These are phyloP conservation scores for Pholis gunnellus DNA, from an alignment of 2,113 vertebrate genomes.

Conservation along the genomic window DNA sequence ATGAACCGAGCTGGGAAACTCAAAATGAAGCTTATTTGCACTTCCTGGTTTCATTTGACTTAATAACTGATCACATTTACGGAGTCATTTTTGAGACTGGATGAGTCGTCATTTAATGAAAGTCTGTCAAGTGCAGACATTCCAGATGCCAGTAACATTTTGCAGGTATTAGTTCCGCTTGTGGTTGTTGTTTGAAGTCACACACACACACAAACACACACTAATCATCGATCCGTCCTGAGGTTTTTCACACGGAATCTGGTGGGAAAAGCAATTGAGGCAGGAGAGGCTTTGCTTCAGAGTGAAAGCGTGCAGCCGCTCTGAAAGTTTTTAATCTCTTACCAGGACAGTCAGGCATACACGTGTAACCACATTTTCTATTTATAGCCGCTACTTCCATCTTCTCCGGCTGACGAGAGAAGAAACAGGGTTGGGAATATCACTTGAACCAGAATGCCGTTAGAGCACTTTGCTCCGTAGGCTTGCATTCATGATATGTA, in stretches of 20 bases:
- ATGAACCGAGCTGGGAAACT: too few relatives aligned
- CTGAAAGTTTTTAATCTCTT: slow-evolving; percentile 22
- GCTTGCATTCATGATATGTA: slow-evolving; percentile 46
- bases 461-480: background rate
- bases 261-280: slow-evolving; percentile 14
- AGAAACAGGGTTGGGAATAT: slow-evolving; percentile 17
- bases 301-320: slow-evolving; percentile 6
- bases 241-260: slow-evolving; percentile 6
- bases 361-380: slow-evolving; percentile 36
- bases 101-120: background rate
- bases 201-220: background rate
- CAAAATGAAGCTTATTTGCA: too few relatives aligned
- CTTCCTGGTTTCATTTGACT: too few relatives aligned
- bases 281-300: background rate
- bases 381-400: slow-evolving; percentile 35
- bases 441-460: background rate
- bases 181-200: background rate
- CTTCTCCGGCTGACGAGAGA: slow-evolving; percentile 2
- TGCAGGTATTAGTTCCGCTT: background rate
- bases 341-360: slow-evolving; percentile 12
- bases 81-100: too few relatives aligned
- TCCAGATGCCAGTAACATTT: background rate
- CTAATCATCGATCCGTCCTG: background rate
- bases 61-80: too few relatives aligned
- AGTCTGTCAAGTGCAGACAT: background rate